A percentile compares a stretch with the other conserved stretches of the same genome.
Conservation (phyloP, 2,113 vertebrate genomes). For the Thalassoma bifasciatum region DNA sequence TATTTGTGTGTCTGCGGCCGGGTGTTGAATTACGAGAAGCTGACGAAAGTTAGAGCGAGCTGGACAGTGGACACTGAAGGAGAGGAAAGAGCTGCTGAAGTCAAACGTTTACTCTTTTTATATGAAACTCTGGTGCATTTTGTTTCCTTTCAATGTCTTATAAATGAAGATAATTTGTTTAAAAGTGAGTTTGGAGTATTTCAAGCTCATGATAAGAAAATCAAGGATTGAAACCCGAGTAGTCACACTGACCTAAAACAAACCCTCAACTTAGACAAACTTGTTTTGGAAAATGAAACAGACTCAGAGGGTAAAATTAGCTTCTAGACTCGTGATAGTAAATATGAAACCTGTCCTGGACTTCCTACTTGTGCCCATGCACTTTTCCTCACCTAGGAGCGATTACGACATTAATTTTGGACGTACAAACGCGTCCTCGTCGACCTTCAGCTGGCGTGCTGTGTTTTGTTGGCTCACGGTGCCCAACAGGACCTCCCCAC, state of each 20-base stretch:
- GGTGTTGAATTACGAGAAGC: slow-evolving; percentile 70
- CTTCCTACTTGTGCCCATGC: too few species aligned
- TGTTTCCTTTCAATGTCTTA: too few species aligned
- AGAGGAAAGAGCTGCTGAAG: slow-evolving; percentile 29
- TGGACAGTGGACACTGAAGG: not conserved
- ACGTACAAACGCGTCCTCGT: too few species aligned
- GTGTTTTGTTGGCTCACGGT: too few species aligned
- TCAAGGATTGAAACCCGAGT: not conserved
- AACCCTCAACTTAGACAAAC: too few species aligned
- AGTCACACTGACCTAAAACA: too few species aligned
- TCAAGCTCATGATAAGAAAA: not conserved
- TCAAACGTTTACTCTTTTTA: not conserved
- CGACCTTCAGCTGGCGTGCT: too few species aligned
- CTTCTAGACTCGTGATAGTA: not conserved
- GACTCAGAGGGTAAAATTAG: not conserved
- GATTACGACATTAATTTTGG: too few species aligned
- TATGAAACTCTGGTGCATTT: not conserved
- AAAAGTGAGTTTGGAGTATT: too few species aligned
- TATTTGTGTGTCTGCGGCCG: slow-evolving; percentile 57
- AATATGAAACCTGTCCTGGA: too few species aligned
- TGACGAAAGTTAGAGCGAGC: slow-evolving; percentile 20
- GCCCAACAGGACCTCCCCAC: too few species aligned
- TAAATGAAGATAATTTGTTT: not conserved
- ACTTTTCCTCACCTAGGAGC: too few species aligned
- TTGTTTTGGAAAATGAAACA: not conserved